phyloP scores from a whole-genome alignment of 2,888 invertebrate species.

The Acanthosepion pharaonis region DNA sequence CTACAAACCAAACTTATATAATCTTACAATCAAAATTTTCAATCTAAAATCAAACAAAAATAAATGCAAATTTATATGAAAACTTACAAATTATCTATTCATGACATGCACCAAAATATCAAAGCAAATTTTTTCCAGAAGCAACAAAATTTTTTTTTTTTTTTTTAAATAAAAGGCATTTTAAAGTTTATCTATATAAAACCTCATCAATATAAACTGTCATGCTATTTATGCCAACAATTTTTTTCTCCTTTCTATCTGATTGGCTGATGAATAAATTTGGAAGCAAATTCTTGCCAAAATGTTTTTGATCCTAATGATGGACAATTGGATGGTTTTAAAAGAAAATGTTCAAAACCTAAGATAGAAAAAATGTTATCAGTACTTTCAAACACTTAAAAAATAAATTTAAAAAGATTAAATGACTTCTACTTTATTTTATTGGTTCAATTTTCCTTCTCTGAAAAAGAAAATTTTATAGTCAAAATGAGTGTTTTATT shows the following conservation, averaged over 20 bases:
- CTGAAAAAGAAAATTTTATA: too few species aligned
- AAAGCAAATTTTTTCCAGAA: neutral
- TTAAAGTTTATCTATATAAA: neutral
- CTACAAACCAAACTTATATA: too few species aligned
- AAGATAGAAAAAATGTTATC: neutral
- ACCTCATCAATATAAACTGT: neutral
- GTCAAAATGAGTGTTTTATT: too few species aligned
- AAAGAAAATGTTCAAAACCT: neutral
- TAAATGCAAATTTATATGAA: neutral
- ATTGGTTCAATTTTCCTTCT: neutral
- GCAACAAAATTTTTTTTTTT: neutral
- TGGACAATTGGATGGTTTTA: neutral
- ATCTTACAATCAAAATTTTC: too few species aligned
- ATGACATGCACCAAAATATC: neutral
- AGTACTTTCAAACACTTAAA: neutral
- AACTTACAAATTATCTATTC: neutral
- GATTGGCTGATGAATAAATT: neutral
- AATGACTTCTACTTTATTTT: neutral
- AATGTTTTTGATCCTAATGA: neutral
- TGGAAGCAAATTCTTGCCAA: neutral
- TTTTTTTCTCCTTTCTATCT: neutral
- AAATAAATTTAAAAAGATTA: neutral
- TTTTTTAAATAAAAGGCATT: neutral
- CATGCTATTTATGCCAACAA: neutral
- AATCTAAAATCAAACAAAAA: neutral